Conservation (phyloP, 2,113 vertebrate species). For the Hepsetus odoe region DNA sequence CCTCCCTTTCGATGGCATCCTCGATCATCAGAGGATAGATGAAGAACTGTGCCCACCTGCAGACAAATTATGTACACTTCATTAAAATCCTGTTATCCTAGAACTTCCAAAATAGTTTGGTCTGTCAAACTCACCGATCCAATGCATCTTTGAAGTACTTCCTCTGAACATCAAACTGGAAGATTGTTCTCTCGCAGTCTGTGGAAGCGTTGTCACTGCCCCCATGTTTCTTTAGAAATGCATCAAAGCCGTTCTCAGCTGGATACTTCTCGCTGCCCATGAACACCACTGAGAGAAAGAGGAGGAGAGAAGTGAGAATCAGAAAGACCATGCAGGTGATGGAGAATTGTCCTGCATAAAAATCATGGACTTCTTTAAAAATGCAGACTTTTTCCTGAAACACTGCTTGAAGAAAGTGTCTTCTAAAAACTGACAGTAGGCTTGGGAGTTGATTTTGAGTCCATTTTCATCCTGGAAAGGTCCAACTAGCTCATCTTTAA, state of each 20-base stretch:
- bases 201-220: slow-evolving; percentile 96
- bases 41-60: slow-evolving; percentile 97
- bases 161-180: slow-evolving; percentile 95
- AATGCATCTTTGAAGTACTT: slow-evolving; percentile 92
- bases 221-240: slow-evolving; percentile 93
- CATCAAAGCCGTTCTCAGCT: slow-evolving; percentile 94
- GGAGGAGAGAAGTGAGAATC: not conserved
- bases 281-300: slow-evolving; percentile 87
- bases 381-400: no score
- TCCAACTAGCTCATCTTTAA: no score
- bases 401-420: no score
- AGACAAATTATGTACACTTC: not conserved
- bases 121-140: slow-evolving; percentile 79
- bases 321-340: not conserved
- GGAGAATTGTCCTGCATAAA: no score
- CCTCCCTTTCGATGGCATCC: slow-evolving; percentile 93
- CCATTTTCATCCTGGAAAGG: no score
- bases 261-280: slow-evolving; percentile 98
- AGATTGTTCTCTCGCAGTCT: slow-evolving; percentile 93
- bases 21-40: slow-evolving; percentile 94
- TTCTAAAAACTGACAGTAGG: no score
- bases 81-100: not conserved
- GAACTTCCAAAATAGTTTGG: not conserved
- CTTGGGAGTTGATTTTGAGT: no score
- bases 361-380: no score